Evolutionary conservation across 2,113 vertebrate species (phyloP), one percentile per base, ranked within the genome.

Genomic region (Heliornis fulica): DNA sequence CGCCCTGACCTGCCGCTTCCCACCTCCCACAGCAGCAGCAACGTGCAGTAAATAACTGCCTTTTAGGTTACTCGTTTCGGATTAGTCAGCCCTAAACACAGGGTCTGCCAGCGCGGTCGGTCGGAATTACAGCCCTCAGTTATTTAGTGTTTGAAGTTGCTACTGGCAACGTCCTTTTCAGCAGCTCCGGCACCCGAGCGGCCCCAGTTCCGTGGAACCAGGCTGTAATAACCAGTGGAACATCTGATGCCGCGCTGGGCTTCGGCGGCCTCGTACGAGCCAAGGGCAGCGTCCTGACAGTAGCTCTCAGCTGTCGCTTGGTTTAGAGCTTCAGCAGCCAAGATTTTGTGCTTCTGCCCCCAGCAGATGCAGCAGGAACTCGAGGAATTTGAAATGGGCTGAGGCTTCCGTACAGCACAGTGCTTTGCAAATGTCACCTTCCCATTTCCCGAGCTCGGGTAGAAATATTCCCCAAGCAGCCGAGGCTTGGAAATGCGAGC

Each of bases 31-130:
- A 71, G 82, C 88, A 89, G 59, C 90, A 61, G 9, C 36, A 83
- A n/a, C 76, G 7, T 2, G 31, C 45, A 56, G 61, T 18, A 75
- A 90, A 81, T 38, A 92, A 76, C 71, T 96, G 95, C 97, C 96
- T 97, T 97, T 97, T n/a, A 36, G 95, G 90, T 96, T 93, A 93
- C 91, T 88, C 23, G 59, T 38, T 83, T 32, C 59, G 50, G 31
- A 79, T 94, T 93, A 94, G 68, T 94, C 90, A 96, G 83, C 79
- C 81, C 61, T 88, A 95, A 93, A 79, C 18, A 93, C 91, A 71
- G 91, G 92, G 59, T 76, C 89, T 63, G 89, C 90, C 66, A 25
- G 83, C 26, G 2, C 6, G 18, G 86, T 45, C 5, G 45, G 74
- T 40, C 68, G n/a, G 57, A 79, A 57, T 70, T 48, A 93, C 74